Base-by-base conservation (phyloP, 2,113 vertebrate genomes). In the Carassius auratus region DNA sequence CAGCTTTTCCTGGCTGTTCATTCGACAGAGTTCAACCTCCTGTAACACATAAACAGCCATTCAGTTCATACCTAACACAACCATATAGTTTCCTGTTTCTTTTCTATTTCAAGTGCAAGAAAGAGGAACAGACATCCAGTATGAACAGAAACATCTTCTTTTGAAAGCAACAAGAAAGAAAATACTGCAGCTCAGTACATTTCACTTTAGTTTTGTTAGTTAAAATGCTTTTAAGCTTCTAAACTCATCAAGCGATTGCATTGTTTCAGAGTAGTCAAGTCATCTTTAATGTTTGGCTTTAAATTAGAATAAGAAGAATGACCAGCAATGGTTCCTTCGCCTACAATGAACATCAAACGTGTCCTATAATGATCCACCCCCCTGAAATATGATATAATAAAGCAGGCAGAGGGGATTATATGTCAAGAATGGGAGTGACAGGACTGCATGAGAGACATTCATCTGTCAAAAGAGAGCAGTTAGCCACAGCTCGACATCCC, bases 1-100 rank as follows among this genome's bases (percentile, higher is more conserved):
- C 71, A 99, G 93, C 90, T 98, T 99, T 91, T 99, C 98, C 86
- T 97, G 96, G 92, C 94, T 98, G 94, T 93, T 95, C 89, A 95
- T 80, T 10, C 97, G 94, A 62, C 95, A 96, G 89, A 99, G 91
- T 91, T 97, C 96, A 85, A 98, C 96, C 89, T 98, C 97, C 97
- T 98, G 90, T 80, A 91, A 91, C 59, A 88, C 55, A 88, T 48
- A 42, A 71, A 19, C 38, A 64, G 26, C 17, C 0, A 64, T 64
- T 64, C 62, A 4, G 13, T 64, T 64, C 13, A 30, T 30, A 66
- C 62, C 12, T 2, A 26, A 30, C 62, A 66, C 7, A 30, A 30
- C 61, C n/a, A 14, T 8, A 42, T 8, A 42, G 38, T 7, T 42
- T 42, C 42, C 42, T 45, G 8, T 68, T 68, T 33, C 30, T 17